Evolutionary conservation across 2,888 invertebrate genomes (phyloP).

Genomic region (Pyrgus malvae): DNA sequence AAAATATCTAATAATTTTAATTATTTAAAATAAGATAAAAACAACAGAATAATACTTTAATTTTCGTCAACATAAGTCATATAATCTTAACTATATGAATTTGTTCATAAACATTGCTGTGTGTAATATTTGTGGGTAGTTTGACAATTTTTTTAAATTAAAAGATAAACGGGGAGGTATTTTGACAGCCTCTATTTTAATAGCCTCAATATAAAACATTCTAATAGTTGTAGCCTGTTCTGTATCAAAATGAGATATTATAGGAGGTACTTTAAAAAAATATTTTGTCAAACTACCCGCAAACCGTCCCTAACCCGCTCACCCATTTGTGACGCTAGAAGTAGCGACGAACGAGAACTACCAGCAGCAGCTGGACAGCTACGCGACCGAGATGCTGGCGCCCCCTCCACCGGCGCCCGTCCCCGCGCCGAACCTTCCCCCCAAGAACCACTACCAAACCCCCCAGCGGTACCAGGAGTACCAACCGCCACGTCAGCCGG

Average conservation of each 20-base stretch:
- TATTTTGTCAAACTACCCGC: neutral
- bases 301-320: constrained; percentile 2
- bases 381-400: constrained; percentile 72
- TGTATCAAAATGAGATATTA: too few species aligned
- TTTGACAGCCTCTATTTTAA: too few species aligned
- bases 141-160: neutral
- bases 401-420: constrained; percentile 44
- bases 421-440: constrained; percentile 53
- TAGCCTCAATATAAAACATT: too few species aligned
- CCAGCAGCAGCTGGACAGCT: constrained; percentile 75
- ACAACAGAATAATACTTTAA: too few species aligned
- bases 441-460: constrained; percentile 68
- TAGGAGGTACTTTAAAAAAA: neutral
- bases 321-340: constrained; percentile 48
- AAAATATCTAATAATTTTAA: too few species aligned
- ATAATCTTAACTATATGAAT: neutral
- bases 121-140: neutral
- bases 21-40: too few species aligned
- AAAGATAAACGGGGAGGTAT: too few species aligned
- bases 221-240: too few species aligned
- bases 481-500: constrained; percentile 33
- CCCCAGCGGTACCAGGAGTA: constrained; percentile 45
- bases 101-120: constrained; percentile 4
- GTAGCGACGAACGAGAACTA: constrained; percentile 68
- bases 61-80: neutral